phyloP scores from a whole-genome alignment of 37 sponge, comb jelly and placozoan species.

The Cladorhizidae sp. region DNA sequence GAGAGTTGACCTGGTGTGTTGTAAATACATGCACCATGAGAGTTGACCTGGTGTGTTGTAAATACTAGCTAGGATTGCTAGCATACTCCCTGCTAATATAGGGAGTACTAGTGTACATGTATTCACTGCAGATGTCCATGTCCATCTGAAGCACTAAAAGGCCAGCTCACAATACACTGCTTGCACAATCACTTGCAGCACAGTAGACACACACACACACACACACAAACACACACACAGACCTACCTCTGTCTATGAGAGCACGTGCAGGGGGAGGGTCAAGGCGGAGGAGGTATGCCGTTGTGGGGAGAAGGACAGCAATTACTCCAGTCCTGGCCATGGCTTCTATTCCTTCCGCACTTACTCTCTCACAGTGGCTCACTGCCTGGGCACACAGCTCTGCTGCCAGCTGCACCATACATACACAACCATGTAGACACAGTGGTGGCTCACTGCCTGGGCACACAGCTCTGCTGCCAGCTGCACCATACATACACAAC shows the following conservation, averaged over 20 bases:
- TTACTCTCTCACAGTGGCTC: conserved; percentile 92
- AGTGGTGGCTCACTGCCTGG: too few relatives aligned
- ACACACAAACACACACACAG: background rate
- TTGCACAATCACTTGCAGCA: background rate
- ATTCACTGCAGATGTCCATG: too few relatives aligned
- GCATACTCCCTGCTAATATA: too few relatives aligned
- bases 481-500: too few relatives aligned
- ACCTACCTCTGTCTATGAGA: conserved; percentile 86
- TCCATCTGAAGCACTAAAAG: background rate
- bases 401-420: conserved; percentile 71
- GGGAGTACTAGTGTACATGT: too few relatives aligned
- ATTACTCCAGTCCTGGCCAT: conserved; percentile 74
- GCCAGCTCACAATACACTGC: background rate
- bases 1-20: too few relatives aligned
- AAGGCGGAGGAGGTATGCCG: conserved; percentile 93
- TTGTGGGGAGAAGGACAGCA: conserved; percentile 97
- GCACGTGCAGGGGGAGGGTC: conserved; percentile 90
- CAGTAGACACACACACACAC: background rate
- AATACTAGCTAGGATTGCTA: too few relatives aligned
- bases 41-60: too few relatives aligned
- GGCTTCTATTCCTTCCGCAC: conserved; percentile 68
- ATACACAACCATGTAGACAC: background rate
- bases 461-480: too few relatives aligned
- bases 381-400: conserved; percentile 89
- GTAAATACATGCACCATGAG: too few relatives aligned